Percentiles rank a stretch among this genome's conserved stretches.
Evolutionary conservation across 2,113 vertebrate species (phyloP).

Genomic region (Caranx ignobilis): DNA sequence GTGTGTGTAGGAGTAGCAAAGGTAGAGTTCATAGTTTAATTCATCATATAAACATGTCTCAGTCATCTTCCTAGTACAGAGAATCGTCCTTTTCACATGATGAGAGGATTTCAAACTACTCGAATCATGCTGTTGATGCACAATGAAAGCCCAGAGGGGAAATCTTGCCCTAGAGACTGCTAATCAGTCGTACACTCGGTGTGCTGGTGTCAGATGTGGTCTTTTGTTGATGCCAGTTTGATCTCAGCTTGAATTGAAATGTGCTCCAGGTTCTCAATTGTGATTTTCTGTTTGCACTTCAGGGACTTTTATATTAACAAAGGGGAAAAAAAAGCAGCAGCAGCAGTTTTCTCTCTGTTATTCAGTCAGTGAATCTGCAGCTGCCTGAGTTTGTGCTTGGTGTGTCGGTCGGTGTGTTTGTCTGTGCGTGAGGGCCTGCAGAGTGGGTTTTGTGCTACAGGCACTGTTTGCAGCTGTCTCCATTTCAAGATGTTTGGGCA

Average conservation of each 20-base stretch:
- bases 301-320: constrained; percentile 41
- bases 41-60: neutral
- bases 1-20: constrained; percentile 14
- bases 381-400: constrained; percentile 6
- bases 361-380: constrained; percentile 14
- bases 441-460: constrained; percentile 16
- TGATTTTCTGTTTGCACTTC: constrained; percentile 22
- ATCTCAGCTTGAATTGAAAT: constrained; percentile 36
- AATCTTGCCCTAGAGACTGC: neutral
- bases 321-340: constrained; percentile 42
- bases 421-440: neutral
- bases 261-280: constrained; percentile 1
- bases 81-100: neutral
- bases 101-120: neutral
- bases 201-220: constrained; percentile 23
- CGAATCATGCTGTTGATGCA: neutral
- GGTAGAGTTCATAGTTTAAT: neutral
- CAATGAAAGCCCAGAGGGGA: constrained; percentile 4
- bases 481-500: constrained; percentile 29
- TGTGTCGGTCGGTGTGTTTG: constrained; percentile 32
- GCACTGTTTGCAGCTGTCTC: constrained; percentile 53
- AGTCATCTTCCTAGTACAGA: constrained; percentile 1
- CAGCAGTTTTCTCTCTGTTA: constrained; percentile 15
- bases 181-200: constrained; percentile 22
- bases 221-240: constrained; percentile 42